phyloP scores from a whole-genome alignment of 1,140 invertebrate genomes.

The Drosophila persimilis region DNA sequence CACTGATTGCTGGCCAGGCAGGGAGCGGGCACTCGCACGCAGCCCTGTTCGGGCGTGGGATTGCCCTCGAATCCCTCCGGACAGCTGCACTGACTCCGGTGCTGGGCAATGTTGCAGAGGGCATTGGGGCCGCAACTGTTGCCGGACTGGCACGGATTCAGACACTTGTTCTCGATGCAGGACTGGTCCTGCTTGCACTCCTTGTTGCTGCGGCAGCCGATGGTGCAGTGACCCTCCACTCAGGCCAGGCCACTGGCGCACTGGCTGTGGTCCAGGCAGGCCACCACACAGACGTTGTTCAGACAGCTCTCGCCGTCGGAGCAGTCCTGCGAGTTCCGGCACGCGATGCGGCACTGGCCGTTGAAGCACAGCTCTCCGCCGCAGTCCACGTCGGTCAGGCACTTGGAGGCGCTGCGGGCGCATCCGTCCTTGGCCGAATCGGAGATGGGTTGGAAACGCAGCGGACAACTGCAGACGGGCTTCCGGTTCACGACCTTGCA shows the following conservation, averaged over 20 bases:
- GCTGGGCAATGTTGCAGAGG: slow-evolving; percentile 89
- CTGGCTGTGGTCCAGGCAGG: slow-evolving; percentile 91
- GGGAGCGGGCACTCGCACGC: slow-evolving; percentile 88
- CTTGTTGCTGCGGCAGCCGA: slow-evolving; percentile 92
- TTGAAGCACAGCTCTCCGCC: slow-evolving; percentile 90
- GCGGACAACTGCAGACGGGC: slow-evolving; percentile 89
- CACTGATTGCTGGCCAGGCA: slow-evolving; percentile 88
- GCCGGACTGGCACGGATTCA: slow-evolving; percentile 90
- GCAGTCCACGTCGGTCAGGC: slow-evolving; percentile 90
- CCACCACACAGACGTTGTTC: slow-evolving; percentile 89
- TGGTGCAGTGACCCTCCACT: slow-evolving; percentile 88
- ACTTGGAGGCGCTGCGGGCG: slow-evolving; percentile 87
- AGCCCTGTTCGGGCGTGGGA: slow-evolving; percentile 94
- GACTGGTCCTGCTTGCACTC: slow-evolving; percentile 90
- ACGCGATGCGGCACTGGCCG: slow-evolving; percentile 92
- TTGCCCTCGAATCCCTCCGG: slow-evolving; percentile 92
- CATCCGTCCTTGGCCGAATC: slow-evolving; percentile 88
- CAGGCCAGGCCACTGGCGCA: slow-evolving; percentile 92
- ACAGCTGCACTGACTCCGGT: slow-evolving; percentile 89
- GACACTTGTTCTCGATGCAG: slow-evolving; percentile 92
- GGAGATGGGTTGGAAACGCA: slow-evolving; percentile 87
- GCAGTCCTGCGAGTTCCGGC: slow-evolving; percentile 90
- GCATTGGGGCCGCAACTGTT: slow-evolving; percentile 93
- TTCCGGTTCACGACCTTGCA: slow-evolving; percentile 90
- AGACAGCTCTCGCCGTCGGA: slow-evolving; percentile 91